Base-by-base conservation (phyloP, 2,888 invertebrate species). In the Axea sp. region DNA sequence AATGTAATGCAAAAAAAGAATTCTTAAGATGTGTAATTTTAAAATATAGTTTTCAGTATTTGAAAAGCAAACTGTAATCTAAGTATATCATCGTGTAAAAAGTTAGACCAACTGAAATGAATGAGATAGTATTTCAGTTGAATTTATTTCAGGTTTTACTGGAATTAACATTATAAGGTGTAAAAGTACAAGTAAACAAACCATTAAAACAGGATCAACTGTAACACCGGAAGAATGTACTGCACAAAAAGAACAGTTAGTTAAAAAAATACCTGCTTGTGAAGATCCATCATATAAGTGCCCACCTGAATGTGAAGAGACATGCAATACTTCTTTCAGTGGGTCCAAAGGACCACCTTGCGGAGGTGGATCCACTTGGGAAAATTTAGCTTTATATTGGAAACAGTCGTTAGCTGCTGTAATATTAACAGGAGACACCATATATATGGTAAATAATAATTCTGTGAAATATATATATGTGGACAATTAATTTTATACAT, bases 351-450 rank as follows among this genome's bases (percentile, higher is more conserved):
- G 19, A 5, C 67, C 67, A 14, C 64, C 76, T 59, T 69, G 72
- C 2, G 74, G 73, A 7, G 51, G 60, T 9, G 57, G 59, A 11
- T 53, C 24, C 1, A 68, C 73, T 9, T 64, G 76, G 9, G 75
- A 75, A 26, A 67, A 69, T 35, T 67, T 74, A 2, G 74, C 62
- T 5, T 31, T 74, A 11, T 83, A 83, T 53, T 87, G 87, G 87
- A 85, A 86, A 71, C 80, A 83, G 49, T n/a, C 86, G 47, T 65
- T 86, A 19, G 81, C 84, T 17, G 82, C 83, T 3, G 35, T 86
- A 19, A 22, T 87, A 28, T 71, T 87, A 19, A 80, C 86, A 8
- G 86, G 87, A 71, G 81, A 83, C 24, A 79, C 83, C 15, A 76
- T 81, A 45, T 82, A 81, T 35, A 76, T 76, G 75, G 85, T 85